These are phyloP conservation scores for Pedetes capensis DNA, from an alignment of 2,113 vertebrate species.

Conservation along the genomic window DNA sequence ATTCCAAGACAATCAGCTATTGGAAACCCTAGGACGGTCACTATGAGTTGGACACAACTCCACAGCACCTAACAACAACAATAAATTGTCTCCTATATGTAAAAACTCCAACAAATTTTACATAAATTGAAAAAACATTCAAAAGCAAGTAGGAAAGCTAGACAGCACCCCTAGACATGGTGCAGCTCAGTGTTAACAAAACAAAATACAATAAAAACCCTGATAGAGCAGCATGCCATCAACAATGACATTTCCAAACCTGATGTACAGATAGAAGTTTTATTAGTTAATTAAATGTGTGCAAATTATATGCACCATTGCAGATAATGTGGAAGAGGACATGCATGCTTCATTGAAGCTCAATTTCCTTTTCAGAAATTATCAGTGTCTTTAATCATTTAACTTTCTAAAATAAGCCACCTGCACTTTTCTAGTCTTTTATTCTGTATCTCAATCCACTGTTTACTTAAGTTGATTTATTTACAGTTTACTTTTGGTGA, in stretches of 20 bases:
- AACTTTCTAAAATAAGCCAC: conserved; percentile 51
- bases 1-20: no score
- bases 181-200: neutral
- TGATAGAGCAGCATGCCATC: conserved; percentile 45
- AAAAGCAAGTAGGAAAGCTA: neutral
- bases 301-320: conserved; percentile 67
- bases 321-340: conserved; percentile 56
- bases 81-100: neutral
- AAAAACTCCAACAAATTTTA: neutral
- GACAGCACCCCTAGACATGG: neutral
- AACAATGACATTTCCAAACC: conserved; percentile 63
- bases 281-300: conserved; percentile 74
- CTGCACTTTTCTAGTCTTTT: neutral
- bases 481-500: conserved; percentile 17
- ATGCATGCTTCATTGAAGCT: conserved; percentile 68
- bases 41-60: no score
- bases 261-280: conserved; percentile 59
- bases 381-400: conserved; percentile 65
- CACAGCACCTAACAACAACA: no score
- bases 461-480: neutral
- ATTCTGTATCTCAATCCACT: neutral
- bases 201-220: neutral
- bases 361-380: conserved; percentile 72
- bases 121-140: neutral
- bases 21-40: no score